Base-by-base conservation (phyloP, 2,797 vertebrate species). In the Tympanoctomys barrerae region DNA sequence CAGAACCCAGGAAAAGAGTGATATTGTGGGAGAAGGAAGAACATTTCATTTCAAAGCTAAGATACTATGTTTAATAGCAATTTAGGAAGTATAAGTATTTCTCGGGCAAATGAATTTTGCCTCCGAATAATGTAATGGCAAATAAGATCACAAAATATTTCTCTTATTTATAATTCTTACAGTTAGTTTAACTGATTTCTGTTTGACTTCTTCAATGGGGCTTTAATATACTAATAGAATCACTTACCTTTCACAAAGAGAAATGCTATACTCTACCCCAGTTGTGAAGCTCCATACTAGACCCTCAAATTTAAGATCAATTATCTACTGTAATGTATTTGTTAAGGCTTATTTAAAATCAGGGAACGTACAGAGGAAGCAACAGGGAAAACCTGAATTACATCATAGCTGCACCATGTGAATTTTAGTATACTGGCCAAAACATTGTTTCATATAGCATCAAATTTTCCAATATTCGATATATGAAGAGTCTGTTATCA, bases 121-220 rank as follows among this genome's bases (percentile, higher is more conserved):
- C 4, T 21, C 4, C 75, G 62, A 26, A 87, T 79, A 90, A 91
- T 82, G 79, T 92, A 81, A 88, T 90, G 71, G 18, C 70, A 85
- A 85, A 92, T 46, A 71, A 73, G 24, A 31, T 82, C 8, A 36
- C 7, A 68, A 24, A 39, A 22, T 85, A 57, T 88, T 93, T 79
- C 87, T 90, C 36, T 82, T 39, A 90, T 92, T 86, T 85, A 81
- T 18, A 78, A 31, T 73, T 85, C 70, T 88, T 73, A 2, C 49
- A 78, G 85, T 94, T 71, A 79, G 28, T 77, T 90, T 94, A 77
- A 93, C 85, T 85, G 73, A 82, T 94, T 82, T 39, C 90, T 71
- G 7, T 42, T 90, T 92, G 73, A 71, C 22, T 90, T 90, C 13
- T 79, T 78, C 22, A 81, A 33, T 22, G 2, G 21, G 33, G 22